A percentile compares a stretch with the other conserved stretches of the same genome.
phyloP scores from a whole-genome alignment of 2,888 invertebrate genomes.

The Smittia sp. region DNA sequence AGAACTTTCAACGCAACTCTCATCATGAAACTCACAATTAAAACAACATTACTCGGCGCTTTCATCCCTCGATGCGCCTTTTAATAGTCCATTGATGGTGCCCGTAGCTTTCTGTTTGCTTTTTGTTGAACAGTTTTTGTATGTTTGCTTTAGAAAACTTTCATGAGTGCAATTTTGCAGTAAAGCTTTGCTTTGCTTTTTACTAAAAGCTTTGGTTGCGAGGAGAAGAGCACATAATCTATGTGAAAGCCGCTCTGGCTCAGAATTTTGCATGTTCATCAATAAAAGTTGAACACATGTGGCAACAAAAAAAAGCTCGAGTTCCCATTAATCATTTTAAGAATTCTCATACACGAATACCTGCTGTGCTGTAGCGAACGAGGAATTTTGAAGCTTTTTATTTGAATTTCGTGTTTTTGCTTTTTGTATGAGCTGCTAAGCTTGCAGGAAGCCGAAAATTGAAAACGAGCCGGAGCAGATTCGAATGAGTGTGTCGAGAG shows the following conservation, averaged over 20 bases:
- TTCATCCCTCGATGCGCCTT: not conserved
- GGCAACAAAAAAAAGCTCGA: not conserved
- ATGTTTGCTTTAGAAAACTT: too few species aligned
- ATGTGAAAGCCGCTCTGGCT: not conserved
- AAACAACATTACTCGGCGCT: too few species aligned
- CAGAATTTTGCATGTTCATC: conserved; percentile 34
- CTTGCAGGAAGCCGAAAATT: not conserved
- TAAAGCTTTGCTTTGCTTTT: too few species aligned
- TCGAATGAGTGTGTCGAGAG: not conserved
- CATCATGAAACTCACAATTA: too few species aligned
- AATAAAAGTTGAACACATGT: conserved; percentile 38
- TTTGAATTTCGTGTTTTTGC: conserved; percentile 18
- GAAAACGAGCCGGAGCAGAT: not conserved
- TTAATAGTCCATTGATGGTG: not conserved
- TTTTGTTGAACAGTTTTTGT: not conserved
- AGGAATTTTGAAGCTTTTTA: conserved; percentile 23
- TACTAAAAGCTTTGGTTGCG: too few species aligned
- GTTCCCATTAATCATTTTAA: conserved; percentile 37
- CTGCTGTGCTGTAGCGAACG: conserved; percentile 13
- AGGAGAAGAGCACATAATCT: not conserved
- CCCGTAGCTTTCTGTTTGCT: not conserved
- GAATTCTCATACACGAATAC: not conserved
- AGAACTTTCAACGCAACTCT: too few species aligned
- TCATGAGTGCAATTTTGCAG: too few species aligned
- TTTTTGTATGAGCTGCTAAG: not conserved